Evolutionary conservation across 2,888 invertebrate species (phyloP).

Genomic region (Orthosia cruda): DNA sequence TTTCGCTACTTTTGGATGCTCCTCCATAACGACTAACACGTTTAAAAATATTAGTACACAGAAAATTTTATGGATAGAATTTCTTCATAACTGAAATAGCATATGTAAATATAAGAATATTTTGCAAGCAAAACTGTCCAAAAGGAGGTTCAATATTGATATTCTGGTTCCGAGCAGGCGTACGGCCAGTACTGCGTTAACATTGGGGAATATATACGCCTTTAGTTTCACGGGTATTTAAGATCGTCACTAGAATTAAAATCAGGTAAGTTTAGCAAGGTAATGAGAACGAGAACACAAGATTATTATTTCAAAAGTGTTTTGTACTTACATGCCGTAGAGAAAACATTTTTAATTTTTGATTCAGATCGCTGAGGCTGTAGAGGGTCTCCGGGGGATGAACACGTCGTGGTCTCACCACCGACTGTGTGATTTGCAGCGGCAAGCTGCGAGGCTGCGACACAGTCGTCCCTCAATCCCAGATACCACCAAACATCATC

Average conservation of each 20-base stretch:
- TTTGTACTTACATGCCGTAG: constrained; percentile 19
- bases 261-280: not conserved
- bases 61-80: no score
- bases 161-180: no score
- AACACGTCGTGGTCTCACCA: constrained; percentile 90
- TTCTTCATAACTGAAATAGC: no score
- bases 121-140: no score
- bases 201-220: no score
- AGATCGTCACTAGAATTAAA: not conserved
- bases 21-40: no score
- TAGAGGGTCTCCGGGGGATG: constrained; percentile 87
- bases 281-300: not conserved
- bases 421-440: constrained; percentile 84
- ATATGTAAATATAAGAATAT: no score
- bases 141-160: no score
- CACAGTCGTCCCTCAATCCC: constrained; percentile 87
- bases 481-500: constrained; percentile 82
- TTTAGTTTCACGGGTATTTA: not conserved
- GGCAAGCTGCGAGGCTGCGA: constrained; percentile 84
- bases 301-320: not conserved
- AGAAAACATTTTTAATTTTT: not conserved
- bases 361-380: constrained; percentile 83
- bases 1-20: no score
- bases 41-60: no score
- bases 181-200: no score